Base-by-base conservation (phyloP, 1,140 invertebrate genomes). In the Caenorhabditis tropicalis region DNA sequence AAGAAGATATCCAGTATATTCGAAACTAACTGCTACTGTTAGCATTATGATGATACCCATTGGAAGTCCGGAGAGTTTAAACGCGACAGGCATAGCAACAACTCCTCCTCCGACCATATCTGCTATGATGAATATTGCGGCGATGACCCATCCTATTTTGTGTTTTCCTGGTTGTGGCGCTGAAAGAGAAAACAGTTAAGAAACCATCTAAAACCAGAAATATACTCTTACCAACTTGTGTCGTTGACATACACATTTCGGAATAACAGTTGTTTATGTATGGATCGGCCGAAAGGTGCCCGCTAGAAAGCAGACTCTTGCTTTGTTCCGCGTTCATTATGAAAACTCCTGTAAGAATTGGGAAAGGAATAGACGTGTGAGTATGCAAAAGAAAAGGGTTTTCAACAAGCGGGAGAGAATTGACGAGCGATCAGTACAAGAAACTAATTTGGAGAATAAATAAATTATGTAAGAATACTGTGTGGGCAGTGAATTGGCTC, bases 1-100 rank as follows among this genome's bases (percentile, higher is more conserved):
- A 0, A 95, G 91, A 24, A 91, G 87, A 33, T 90, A 87, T 24
- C 85, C 85, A 19, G 86, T 87, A 82, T 87, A 87, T 43, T 82
- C 84, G 39, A 87, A 87, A n/a, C 88, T 82, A 31, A 83, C 51
- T n/a, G 86, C 81, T 31, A 87, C 87, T 5, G 53, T 36, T 24
- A 86, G 39, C 86, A 87, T 87, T n/a, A 87, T 84, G 24, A 85
- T 33, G 27, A 87, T 65, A 53, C 86, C 86, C 21, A 46, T 49
- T n/a, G 65, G 39, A n/a, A 87, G 86, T 33, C 86, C 86, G 15
- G 86, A 87, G 1, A 87, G 65, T 43, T 82, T 82, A 81, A 87
- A 87, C 12, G 86, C 86, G 7, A 87, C 86, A 19, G 84, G 84
- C 86, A 86, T 86, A 1, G 86, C 86, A 16, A 86, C 86, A 24